phyloP scores from a whole-genome alignment of 1,140 invertebrate species.

The Scaptomyza pallida region DNA sequence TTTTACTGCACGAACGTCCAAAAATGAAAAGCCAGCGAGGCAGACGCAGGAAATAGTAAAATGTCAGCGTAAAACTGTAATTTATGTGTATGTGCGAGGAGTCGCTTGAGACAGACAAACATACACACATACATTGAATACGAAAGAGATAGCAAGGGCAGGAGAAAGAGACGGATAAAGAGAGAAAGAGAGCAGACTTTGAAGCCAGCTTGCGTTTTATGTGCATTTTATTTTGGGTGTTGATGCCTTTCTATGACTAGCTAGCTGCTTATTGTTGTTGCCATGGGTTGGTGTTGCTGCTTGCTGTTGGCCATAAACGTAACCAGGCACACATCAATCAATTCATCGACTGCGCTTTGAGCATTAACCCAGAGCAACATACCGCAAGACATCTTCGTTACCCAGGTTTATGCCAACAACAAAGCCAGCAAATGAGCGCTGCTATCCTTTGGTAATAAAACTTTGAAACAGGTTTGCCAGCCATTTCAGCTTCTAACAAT shows the following conservation, averaged over 20 bases:
- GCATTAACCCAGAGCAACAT: constrained; percentile 46
- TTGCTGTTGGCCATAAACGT: constrained; percentile 32
- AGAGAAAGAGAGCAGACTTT: constrained; percentile 12
- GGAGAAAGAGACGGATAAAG: not conserved
- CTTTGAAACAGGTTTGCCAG: constrained; percentile 47
- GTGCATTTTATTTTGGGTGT: constrained; percentile 65
- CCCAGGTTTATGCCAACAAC: constrained; percentile 25
- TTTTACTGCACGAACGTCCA: constrained; percentile 67
- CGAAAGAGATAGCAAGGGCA: no score
- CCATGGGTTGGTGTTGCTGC: constrained; percentile 6
- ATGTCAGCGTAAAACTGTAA: constrained; percentile 82
- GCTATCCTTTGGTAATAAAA: constrained; percentile 54
- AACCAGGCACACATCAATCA: constrained; percentile 64
- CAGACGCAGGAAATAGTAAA: constrained; percentile 72
- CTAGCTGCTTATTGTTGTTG: constrained; percentile 27
- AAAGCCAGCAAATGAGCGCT: constrained; percentile 11
- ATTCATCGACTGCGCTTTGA: constrained; percentile 69
- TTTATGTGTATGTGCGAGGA: constrained; percentile 76
- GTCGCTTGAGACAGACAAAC: constrained; percentile 15
- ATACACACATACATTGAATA: not conserved
- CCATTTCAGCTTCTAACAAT: not conserved
- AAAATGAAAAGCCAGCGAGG: constrained; percentile 73
- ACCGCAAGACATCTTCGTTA: constrained; percentile 14
- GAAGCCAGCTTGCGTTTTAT: constrained; percentile 53
- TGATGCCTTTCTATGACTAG: constrained; percentile 37